Evolutionary conservation across 2,797 vertebrate species (phyloP), one percentile per base, ranked within the genome.

Genomic region (Chelidonichthys spinosus): DNA sequence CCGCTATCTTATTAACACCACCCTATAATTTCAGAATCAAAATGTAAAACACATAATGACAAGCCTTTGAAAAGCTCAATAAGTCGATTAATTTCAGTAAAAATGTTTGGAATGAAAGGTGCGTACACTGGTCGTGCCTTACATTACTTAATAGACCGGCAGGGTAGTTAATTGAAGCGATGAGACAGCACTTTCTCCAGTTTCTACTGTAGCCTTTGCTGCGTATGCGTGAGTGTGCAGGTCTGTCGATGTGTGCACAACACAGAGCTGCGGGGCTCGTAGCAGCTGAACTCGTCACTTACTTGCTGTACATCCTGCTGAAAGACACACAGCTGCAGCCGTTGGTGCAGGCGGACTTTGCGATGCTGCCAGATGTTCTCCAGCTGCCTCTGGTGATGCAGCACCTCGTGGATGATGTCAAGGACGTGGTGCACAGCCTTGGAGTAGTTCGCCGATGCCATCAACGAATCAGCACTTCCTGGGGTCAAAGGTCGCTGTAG

Each of bases 291-390:
- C 15, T 39, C 4, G 15, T 53, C 6, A 36, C 87, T 81, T 81
- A 99, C 97, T 94, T 99, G 97, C 85, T 99, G 97, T 18, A 99
- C 98, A 4, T 99, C 98, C 92, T 99, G 98, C 72, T 99, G 98
- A 87, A 99, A 99, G 71, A 99, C 98, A 0, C 98, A 99, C 0
- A 99, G 95, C 90, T 99, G 98, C 79, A 99, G 96, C 18, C 98
- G 90, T 79, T 99, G 98, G 87, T 99, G 98, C 14, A 99, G 94
- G 50, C 98, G 97, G 56, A 99, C 97, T 85, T 99, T 99, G 65
- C 98, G 97, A 87, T 99, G 98, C 86, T 99, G 98, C 98, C 97
- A 99, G 88, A 98, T 98, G 92, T 98, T 99, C 82, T 99, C 98
- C 44, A 99, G 93, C 80, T 99, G 97, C 81, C 98, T 94, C 92